phyloP scores from a whole-genome alignment of 2,888 invertebrate genomes.

The Balanococcus diminutus region DNA sequence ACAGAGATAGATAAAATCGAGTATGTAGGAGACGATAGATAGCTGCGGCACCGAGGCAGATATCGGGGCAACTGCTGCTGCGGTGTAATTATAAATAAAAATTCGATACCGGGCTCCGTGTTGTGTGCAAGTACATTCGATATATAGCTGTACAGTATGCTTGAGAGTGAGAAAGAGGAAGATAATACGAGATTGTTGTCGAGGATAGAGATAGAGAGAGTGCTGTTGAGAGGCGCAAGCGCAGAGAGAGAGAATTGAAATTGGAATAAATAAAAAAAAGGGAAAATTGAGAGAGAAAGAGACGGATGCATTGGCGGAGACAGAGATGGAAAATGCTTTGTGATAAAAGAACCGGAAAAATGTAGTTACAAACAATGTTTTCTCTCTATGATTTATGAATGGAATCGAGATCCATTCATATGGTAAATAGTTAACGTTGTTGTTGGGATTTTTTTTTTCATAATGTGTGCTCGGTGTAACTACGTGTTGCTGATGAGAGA shows the following conservation, averaged over 20 bases:
- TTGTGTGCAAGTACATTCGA: background rate
- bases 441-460: background rate
- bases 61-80: background rate
- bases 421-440: slow-evolving; percentile 4
- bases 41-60: background rate
- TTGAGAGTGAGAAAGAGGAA: too few species aligned
- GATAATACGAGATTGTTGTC: background rate
- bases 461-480: background rate
- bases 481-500: background rate
- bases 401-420: slow-evolving; percentile 32
- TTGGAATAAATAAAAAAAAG: too few species aligned
- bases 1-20: background rate
- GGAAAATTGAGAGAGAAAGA: background rate
- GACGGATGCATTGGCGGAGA: background rate
- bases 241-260: background rate
- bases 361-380: background rate
- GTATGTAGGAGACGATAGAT: background rate
- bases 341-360: slow-evolving; percentile 41
- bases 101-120: background rate
- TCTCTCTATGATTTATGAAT: slow-evolving; percentile 37
- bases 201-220: background rate
- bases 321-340: background rate
- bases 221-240: background rate
- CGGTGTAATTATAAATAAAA: background rate
- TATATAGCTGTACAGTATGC: background rate